phyloP scores from a whole-genome alignment of 2,888 invertebrate species.

The Ferrisia virgata region DNA sequence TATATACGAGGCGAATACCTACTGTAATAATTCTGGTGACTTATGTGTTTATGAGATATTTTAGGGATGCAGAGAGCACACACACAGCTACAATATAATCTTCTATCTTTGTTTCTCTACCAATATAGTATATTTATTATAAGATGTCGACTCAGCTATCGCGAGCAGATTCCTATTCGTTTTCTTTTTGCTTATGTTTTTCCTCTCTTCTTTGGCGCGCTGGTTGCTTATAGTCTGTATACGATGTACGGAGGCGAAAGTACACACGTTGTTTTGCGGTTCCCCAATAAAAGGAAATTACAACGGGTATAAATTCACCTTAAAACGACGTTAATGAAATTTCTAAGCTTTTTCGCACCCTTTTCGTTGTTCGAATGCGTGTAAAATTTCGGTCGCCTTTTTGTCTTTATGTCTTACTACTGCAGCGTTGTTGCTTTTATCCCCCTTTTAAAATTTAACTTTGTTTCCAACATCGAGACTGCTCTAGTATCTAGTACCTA shows the following conservation, averaged over 20 bases:
- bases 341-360: slow-evolving; percentile 50
- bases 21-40: neutral
- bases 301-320: slow-evolving; percentile 57
- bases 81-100: too few species aligned
- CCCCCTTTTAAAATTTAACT: slow-evolving; percentile 34
- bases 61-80: too few species aligned
- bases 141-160: too few species aligned
- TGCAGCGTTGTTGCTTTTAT: slow-evolving; percentile 6
- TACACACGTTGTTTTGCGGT: slow-evolving; percentile 33
- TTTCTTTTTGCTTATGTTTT: neutral
- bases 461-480: neutral
- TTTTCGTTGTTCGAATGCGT: neutral
- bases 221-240: neutral
- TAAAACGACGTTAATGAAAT: slow-evolving; percentile 61
- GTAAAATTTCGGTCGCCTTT: slow-evolving; percentile 36
- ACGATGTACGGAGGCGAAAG: neutral
- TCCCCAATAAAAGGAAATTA: slow-evolving; percentile 54
- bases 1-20: too few species aligned
- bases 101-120: too few species aligned
- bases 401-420: too few species aligned
- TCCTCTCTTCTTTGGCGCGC: neutral
- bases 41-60: neutral
- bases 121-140: too few species aligned
- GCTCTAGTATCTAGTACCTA: too few species aligned
- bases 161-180: too few species aligned